Conservation (phyloP, 2,888 invertebrate species). For the Dendrolimus pini region DNA sequence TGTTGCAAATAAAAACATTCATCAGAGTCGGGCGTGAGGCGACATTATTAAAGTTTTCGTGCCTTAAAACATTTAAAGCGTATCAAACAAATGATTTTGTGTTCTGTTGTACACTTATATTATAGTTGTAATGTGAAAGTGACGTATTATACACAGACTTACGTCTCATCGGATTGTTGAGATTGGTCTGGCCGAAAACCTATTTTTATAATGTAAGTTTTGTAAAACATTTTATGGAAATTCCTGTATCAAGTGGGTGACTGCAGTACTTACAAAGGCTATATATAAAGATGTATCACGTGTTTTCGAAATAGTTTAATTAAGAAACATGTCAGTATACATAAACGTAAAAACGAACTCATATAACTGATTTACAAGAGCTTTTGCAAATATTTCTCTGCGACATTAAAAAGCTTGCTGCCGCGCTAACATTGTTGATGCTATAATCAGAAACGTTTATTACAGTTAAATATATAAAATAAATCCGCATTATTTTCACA, state of each 20-base stretch:
- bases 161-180: slow-evolving; percentile 41
- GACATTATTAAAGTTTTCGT: slow-evolving; percentile 13
- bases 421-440: too few species aligned
- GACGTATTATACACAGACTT: slow-evolving; percentile 31
- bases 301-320: neutral
- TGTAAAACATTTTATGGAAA: slow-evolving; percentile 1
- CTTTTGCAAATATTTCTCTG: neutral
- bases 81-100: slow-evolving; percentile 1
- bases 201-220: slow-evolving; percentile 41
- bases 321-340: neutral
- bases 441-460: too few species aligned
- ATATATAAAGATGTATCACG: too few species aligned
- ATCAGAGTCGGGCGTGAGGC: neutral
- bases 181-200: slow-evolving; percentile 37
- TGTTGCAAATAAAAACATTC: slow-evolving; percentile 22
- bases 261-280: too few species aligned
- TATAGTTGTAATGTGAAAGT: slow-evolving; percentile 36
- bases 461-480: too few species aligned
- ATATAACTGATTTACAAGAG: neutral
- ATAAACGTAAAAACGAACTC: neutral
- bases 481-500: too few species aligned
- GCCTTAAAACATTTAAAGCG: slow-evolving; percentile 23
- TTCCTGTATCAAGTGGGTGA: neutral
- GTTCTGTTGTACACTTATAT: slow-evolving; percentile 4
- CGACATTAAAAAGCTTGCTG: too few species aligned